Conservation (phyloP, 2,797 vertebrate species). For the Artibeus lituratus region DNA sequence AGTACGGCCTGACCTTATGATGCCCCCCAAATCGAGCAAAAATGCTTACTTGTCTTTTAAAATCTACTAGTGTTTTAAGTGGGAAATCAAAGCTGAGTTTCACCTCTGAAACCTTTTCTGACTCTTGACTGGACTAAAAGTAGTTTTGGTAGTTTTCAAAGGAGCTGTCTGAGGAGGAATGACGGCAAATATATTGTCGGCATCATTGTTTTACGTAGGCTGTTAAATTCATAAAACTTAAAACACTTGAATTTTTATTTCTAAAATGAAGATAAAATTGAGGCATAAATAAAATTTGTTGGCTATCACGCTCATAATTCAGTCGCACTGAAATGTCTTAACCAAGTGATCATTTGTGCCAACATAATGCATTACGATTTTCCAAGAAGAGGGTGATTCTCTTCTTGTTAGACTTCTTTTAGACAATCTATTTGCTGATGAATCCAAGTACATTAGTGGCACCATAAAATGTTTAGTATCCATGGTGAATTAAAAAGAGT, state of each 20-base stretch:
- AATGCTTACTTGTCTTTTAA: background rate
- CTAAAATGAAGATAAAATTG: slow-evolving; percentile 20
- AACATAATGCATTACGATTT: background rate
- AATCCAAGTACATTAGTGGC: background rate
- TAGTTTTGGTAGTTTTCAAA: background rate
- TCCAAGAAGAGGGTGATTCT: background rate
- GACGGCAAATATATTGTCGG: background rate
- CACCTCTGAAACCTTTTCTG: background rate
- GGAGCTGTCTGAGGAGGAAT: background rate
- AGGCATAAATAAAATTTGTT: background rate
- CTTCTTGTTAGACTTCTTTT: background rate
- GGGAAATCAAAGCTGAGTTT: slow-evolving; percentile 22
- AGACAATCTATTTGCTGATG: background rate
- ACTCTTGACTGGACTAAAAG: background rate
- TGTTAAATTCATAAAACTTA: background rate
- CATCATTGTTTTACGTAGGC: background rate
- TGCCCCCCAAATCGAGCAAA: background rate
- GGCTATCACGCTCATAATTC: background rate
- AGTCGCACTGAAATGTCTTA: background rate
- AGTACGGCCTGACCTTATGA: background rate
- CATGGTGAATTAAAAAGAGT: slow-evolving; percentile 30
- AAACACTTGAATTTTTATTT: background rate
- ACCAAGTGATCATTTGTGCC: background rate
- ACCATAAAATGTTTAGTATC: background rate
- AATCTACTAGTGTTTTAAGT: background rate